Percentiles rank a stretch among this genome's conserved stretches.
Evolutionary conservation across 2,797 vertebrate species (phyloP).

Genomic region (Anolis apletophallus): DNA sequence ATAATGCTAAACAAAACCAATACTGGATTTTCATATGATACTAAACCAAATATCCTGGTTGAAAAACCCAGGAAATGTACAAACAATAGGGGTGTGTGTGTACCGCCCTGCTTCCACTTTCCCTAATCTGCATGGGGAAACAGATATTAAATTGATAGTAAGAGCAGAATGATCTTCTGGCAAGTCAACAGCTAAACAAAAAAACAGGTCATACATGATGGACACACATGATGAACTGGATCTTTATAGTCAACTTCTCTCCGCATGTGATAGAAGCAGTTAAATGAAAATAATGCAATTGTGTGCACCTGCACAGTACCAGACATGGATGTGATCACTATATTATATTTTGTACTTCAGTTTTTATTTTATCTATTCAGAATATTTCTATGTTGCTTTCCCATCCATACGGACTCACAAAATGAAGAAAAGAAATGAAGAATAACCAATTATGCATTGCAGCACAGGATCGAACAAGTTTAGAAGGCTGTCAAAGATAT

Average conservation of each 20-base stretch:
- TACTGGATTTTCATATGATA: background rate
- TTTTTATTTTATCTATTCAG: no score
- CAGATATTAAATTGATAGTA: background rate
- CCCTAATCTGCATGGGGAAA: background rate
- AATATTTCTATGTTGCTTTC: no score
- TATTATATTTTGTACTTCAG: background rate
- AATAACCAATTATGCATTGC: no score
- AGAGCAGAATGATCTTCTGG: background rate
- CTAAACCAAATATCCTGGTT: background rate
- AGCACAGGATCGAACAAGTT: background rate
- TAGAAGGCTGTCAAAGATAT: background rate
- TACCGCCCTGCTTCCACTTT: background rate
- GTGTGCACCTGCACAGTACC: background rate
- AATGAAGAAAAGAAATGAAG: no score
- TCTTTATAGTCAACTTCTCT: background rate
- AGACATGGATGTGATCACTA: no score
- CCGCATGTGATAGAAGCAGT: background rate
- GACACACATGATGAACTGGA: background rate
- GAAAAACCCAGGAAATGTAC: background rate
- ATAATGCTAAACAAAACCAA: background rate
- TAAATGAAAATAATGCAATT: background rate
- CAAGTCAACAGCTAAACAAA: no score
- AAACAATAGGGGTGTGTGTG: background rate
- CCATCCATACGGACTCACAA: no score
- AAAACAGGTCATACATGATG: no score